phyloP scores from a whole-genome alignment of 1,140 invertebrate genomes.

The Pantala flavescens region DNA sequence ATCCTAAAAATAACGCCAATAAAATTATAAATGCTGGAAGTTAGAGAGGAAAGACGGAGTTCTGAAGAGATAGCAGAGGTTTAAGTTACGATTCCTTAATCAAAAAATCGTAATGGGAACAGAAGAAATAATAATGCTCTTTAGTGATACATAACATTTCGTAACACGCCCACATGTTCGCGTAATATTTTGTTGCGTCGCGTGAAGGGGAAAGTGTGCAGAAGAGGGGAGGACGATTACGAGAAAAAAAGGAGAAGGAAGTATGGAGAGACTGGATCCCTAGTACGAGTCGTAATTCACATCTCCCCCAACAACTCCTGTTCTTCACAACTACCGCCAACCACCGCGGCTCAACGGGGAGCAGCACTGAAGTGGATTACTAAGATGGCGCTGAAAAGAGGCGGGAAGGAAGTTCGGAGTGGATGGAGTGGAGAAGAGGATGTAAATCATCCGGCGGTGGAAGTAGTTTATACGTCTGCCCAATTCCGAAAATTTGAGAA shows the following conservation, averaged over 20 bases:
- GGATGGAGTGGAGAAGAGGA: background rate
- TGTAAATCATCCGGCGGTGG: background rate
- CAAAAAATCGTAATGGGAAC: too few relatives aligned
- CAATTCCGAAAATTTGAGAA: too few relatives aligned
- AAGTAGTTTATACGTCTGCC: too few relatives aligned
- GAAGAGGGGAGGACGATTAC: background rate
- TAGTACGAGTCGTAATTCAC: background rate
- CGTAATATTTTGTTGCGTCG: too few relatives aligned
- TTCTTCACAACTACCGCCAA: constrained; percentile 5
- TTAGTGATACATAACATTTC: too few relatives aligned
- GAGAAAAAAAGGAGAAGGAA: background rate
- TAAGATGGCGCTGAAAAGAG: background rate
- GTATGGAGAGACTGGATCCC: background rate
- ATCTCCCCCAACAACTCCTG: constrained; percentile 7
- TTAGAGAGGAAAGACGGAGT: too few relatives aligned
- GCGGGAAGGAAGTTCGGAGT: background rate
- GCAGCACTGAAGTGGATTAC: constrained; percentile 2
- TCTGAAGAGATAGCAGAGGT: too few relatives aligned
- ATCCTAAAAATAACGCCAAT: too few relatives aligned
- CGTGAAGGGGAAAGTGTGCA: background rate
- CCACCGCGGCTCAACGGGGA: background rate
- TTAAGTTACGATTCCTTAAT: too few relatives aligned
- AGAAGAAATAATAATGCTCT: too few relatives aligned
- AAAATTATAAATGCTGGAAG: too few relatives aligned
- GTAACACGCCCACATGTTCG: too few relatives aligned